Evolutionary conservation across 2,113 vertebrate species (phyloP).

Genomic region (Brachirus orientalis): DNA sequence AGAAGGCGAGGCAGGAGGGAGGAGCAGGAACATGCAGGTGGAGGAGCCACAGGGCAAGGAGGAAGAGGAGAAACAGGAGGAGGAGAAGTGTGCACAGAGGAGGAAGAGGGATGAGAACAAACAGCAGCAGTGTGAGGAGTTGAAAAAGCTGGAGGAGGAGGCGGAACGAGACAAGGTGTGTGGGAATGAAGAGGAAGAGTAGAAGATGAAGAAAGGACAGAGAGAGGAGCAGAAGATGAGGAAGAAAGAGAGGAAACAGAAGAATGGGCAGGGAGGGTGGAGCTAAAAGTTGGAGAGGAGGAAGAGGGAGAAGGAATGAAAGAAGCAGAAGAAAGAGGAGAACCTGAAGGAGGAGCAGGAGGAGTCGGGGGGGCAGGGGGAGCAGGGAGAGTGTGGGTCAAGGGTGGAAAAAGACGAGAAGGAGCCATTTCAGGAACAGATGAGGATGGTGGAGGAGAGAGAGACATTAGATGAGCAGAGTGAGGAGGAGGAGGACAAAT

Average conservation of each 20-base stretch:
- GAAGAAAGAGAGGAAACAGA: no score
- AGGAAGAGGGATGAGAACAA: background rate
- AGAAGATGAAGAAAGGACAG: background rate
- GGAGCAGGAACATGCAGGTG: conserved; percentile 56
- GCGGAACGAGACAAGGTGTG: background rate
- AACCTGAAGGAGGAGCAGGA: background rate
- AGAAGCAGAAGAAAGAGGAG: background rate
- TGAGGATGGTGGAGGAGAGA: background rate
- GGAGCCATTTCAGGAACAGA: background rate
- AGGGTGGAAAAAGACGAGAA: background rate
- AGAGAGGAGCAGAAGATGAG: no score
- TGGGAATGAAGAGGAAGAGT: background rate
- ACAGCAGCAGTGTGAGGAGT: background rate
- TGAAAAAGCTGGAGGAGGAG: background rate
- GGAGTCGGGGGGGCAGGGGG: no score
- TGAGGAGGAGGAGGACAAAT: background rate
- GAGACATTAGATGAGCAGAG: no score
- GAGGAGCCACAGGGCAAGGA: background rate
- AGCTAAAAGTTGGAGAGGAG: no score
- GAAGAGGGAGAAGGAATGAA: no score
- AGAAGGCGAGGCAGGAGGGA: conserved; percentile 69
- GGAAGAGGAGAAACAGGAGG: background rate
- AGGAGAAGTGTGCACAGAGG: background rate
- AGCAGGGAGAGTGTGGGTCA: background rate
- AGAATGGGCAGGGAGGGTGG: no score